Percentiles rank a stretch among this genome's conserved stretches.
Evolutionary conservation across 2,797 vertebrate genomes (phyloP).

Genomic region (Microchirus variegatus): DNA sequence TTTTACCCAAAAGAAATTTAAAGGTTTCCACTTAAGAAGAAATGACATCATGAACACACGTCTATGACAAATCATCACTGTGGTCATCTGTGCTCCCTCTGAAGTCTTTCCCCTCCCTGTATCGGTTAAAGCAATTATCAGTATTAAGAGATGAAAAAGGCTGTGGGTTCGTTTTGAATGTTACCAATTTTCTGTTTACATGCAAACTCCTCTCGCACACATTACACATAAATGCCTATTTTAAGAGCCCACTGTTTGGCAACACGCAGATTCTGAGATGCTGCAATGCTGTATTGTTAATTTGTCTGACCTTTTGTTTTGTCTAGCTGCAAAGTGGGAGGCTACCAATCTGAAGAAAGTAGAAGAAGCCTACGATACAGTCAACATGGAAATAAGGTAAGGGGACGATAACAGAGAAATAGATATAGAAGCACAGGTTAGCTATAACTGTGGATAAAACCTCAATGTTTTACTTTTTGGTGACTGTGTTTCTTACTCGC

Average conservation of each 20-base stretch:
- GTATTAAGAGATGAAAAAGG: slow-evolving; percentile 59
- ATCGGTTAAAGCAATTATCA: slow-evolving; percentile 31
- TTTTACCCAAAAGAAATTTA: no score
- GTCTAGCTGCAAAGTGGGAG: slow-evolving; percentile 73
- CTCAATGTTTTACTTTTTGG: slow-evolving; percentile 18
- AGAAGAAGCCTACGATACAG: slow-evolving; percentile 73
- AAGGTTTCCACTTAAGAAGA: no score
- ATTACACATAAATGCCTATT: slow-evolving; percentile 47
- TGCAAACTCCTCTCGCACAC: slow-evolving; percentile 39
- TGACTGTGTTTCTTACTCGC: slow-evolving; percentile 33
- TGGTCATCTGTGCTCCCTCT: no score
- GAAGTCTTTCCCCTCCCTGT: not conserved
- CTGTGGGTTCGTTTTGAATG: slow-evolving; percentile 22
- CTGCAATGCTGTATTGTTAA: slow-evolving; percentile 58
- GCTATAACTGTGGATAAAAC: slow-evolving; percentile 21
- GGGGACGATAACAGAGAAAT: slow-evolving; percentile 21
- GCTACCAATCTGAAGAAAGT: slow-evolving; percentile 72
- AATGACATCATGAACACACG: no score
- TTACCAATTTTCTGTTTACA: slow-evolving; percentile 46
- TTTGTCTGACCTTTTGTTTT: slow-evolving; percentile 74
- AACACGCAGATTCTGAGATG: slow-evolving; percentile 58
- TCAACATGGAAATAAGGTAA: slow-evolving; percentile 78
- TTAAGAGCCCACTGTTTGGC: slow-evolving; percentile 61
- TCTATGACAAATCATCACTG: no score
- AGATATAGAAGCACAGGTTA: slow-evolving; percentile 16